Evolutionary conservation across 2,797 vertebrate genomes (phyloP).

Genomic region (Peromyscus attwateri): DNA sequence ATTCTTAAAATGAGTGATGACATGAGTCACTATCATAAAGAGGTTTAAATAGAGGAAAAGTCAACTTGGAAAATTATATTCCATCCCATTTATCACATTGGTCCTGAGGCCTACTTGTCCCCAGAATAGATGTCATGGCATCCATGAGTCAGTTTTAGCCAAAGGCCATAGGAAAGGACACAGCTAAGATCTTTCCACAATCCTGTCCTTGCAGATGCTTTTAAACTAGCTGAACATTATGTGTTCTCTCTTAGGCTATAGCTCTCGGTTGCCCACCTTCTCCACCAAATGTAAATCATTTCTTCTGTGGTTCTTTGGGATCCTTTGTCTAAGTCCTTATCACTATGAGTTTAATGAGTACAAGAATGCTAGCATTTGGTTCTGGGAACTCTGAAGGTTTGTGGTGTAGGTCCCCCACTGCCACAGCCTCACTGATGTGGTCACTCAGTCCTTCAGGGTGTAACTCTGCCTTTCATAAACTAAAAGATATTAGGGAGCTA

Average conservation of each 20-base stretch:
- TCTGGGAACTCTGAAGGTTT: not conserved
- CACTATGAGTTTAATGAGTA: too few species aligned
- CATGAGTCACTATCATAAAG: not conserved
- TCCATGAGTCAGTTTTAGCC: not conserved
- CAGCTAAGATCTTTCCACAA: not conserved
- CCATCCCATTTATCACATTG: not conserved
- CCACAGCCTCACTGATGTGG: not conserved
- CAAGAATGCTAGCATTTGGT: not conserved
- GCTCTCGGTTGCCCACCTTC: not conserved
- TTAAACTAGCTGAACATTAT: not conserved
- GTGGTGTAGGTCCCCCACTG: not conserved
- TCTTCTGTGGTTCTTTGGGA: not conserved
- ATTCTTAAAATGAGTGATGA: not conserved
- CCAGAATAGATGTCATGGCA: not conserved
- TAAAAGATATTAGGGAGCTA: not conserved
- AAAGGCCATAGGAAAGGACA: not conserved
- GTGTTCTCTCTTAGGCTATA: not conserved
- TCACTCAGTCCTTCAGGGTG: not conserved
- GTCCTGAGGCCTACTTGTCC: not conserved
- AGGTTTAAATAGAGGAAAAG: not conserved
- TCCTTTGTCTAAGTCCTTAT: not conserved
- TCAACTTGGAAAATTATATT: slow-evolving; percentile 1
- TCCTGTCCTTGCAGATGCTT: not conserved
- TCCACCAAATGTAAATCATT: not conserved
- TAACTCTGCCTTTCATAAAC: not conserved